Evolutionary conservation across 2,888 invertebrate species (phyloP), one percentile per base, ranked within the genome.

Genomic region (Dendrolimus houi): DNA sequence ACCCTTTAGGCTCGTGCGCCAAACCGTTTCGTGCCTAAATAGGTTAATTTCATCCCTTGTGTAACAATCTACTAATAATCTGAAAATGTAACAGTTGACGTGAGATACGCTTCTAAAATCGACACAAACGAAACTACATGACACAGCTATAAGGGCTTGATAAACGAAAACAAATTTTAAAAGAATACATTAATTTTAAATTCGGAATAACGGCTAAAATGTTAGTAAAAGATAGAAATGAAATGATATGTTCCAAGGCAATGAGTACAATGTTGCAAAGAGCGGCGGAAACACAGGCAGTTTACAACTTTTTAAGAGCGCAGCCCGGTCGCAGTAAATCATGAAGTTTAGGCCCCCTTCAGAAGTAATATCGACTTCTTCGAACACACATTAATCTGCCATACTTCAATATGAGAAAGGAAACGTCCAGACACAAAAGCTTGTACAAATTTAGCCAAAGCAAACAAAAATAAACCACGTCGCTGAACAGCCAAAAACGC

Each of bases 221-320:
- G 6, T 29, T 29, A 29, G 29, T 29, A 29, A 29, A 29, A 29
- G 9, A 47, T 47, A 47, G 47, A 47, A 9, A 12, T 9, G 47
- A 0, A 47, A 8, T 47, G 47, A 47, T 6, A 47, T 47, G 9
- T 47, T 47, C 47, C 47, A 56, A 60, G 57, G 56, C 57, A 29
- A 29, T 3, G 55, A 54, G 40, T 52, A 88, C 88, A 87, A 67
- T 85, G 88, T 88, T 87, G 87, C 85, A 64, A 61, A 66, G 66
- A 68, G 70, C 81, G 76, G 79, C 88, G 89, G 88, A 89, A 88
- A 87, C 86, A 85, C 83, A 81, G 73, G 80, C 85, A 77, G 85
- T 89, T 89, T 88, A 88, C 86, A 88, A 87, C 88, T 87, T 90
- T 90, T 89, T 89, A 89, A 88, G 83, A 82, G 76, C 83, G 62